phyloP scores from a whole-genome alignment of 2,113 vertebrate genomes.

The Ctenodactylus gundi region DNA sequence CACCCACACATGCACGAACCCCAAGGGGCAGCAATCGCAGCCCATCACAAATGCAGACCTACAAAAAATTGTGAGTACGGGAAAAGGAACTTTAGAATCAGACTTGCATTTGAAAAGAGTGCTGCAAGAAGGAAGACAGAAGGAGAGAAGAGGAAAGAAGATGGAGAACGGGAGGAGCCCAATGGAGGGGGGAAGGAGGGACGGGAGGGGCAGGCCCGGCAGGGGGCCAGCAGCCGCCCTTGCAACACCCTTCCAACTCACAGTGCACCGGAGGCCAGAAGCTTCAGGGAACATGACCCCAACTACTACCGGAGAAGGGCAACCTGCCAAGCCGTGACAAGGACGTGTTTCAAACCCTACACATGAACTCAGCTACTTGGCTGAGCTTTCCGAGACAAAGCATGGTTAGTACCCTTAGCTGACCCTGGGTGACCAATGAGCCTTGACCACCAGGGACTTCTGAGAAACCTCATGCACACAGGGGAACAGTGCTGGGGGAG shows the following conservation, averaged over 20 bases:
- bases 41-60: no score
- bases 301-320: conserved; percentile 3
- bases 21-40: no score
- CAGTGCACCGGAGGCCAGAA: neutral
- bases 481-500: neutral
- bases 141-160: neutral
- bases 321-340: conserved; percentile 61
- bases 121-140: neutral
- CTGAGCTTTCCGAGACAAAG: conserved; percentile 57
- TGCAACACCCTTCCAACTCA: neutral
- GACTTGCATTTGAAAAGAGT: no score
- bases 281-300: conserved; percentile 36
- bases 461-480: neutral
- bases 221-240: neutral
- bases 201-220: neutral
- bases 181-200: neutral
- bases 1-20: no score
- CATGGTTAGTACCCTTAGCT: conserved; percentile 26
- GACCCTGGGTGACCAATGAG: neutral
- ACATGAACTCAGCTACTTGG: conserved; percentile 61
- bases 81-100: no score
- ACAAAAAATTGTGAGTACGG: no score
- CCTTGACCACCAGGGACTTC: neutral
- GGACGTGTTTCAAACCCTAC: conserved; percentile 64
- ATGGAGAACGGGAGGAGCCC: no score